Evolutionary conservation across 2,113 vertebrate genomes (phyloP).

Genomic region (Gadus macrocephalus): DNA sequence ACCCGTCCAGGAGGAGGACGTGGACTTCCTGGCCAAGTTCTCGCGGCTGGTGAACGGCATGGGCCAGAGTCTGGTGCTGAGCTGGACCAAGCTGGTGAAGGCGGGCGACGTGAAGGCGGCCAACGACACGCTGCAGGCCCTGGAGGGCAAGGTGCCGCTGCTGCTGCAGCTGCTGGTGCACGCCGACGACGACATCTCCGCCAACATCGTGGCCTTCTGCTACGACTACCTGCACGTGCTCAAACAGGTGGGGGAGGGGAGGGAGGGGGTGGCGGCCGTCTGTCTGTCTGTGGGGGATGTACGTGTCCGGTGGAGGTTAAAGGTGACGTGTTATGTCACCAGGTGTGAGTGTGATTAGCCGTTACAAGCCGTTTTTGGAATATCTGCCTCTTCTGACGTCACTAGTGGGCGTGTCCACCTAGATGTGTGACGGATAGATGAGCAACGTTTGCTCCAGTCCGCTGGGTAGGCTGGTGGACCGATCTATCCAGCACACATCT

Average conservation of each 20-base stretch:
- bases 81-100: conserved; percentile 92
- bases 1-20: conserved; percentile 87
- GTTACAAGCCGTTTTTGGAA: no score
- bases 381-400: no score
- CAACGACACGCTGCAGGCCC: conserved; percentile 81
- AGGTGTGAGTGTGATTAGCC: no score
- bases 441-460: no score
- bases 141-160: conserved; percentile 90
- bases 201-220: conserved; percentile 95
- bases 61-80: conserved; percentile 96
- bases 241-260: conserved; percentile 81
- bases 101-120: conserved; percentile 79
- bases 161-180: conserved; percentile 91
- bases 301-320: neutral
- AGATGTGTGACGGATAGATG: no score
- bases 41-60: conserved; percentile 96
- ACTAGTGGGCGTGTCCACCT: no score
- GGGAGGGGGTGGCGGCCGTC: neutral
- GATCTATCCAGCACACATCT: no score
- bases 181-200: conserved; percentile 95
- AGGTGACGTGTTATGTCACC: no score
- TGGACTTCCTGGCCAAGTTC: conserved; percentile 97
- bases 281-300: neutral
- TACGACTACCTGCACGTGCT: conserved; percentile 97
- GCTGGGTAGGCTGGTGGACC: no score